Evolutionary conservation across 2,888 invertebrate genomes (phyloP).

Genomic region (Caenorhabditis sp.): DNA sequence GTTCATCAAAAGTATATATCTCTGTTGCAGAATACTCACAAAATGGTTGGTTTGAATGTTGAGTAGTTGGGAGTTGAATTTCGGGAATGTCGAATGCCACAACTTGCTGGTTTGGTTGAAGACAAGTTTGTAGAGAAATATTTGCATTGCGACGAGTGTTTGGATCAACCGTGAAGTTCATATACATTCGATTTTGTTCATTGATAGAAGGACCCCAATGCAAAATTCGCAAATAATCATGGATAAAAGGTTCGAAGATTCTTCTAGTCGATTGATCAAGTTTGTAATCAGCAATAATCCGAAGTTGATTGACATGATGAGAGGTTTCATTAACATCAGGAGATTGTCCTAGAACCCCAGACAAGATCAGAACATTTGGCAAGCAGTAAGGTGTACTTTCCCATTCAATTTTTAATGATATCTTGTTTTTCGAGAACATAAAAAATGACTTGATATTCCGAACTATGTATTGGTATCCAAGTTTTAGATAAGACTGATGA

Average conservation of each 20-base stretch:
- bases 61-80: background rate
- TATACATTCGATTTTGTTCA: conserved; percentile 11
- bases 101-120: background rate
- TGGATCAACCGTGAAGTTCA: conserved; percentile 54
- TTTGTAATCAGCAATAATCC: conserved; percentile 34
- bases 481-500: background rate
- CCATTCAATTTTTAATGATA: conserved; percentile 4
- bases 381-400: background rate
- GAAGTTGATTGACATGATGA: conserved; percentile 38
- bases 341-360: conserved; percentile 10
- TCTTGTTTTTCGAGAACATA: conserved; percentile 14
- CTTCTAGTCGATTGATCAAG: conserved; percentile 14
- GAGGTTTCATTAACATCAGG: conserved; percentile 25
- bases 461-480: background rate
- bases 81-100: background rate
- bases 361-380: background rate
- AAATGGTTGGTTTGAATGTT: background rate
- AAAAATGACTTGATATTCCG: background rate
- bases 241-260: conserved; percentile 25
- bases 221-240: conserved; percentile 28
- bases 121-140: background rate
- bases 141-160: conserved; percentile 25
- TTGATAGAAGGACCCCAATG: background rate
- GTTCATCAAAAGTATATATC: background rate
- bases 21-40: background rate